Conservation (phyloP, 2,888 invertebrate genomes). For the Drepanosiphum platanoidis region DNA sequence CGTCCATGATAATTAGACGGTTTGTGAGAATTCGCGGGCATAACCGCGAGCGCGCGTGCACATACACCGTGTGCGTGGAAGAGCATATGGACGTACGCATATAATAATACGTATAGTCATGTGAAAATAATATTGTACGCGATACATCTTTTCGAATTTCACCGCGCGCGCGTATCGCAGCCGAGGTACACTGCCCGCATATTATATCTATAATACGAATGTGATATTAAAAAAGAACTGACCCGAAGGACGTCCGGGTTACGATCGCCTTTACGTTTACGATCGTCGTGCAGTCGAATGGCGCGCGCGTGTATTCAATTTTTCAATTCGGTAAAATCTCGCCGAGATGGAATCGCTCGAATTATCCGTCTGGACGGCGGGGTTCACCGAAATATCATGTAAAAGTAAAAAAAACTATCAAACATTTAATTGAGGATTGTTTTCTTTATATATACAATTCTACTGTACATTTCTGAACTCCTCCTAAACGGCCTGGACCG, state of each 20-base stretch:
- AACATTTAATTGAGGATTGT: no score
- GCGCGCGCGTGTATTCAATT: no score
- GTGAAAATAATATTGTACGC: conserved; percentile 33
- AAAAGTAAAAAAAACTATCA: no score
- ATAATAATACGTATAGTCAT: background rate
- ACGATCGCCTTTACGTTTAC: background rate
- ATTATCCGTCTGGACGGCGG: no score
- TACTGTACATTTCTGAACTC: no score
- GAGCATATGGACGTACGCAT: background rate
- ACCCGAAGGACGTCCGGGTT: background rate
- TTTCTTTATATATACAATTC: no score
- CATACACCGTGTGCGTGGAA: background rate
- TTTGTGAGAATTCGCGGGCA: conserved; percentile 45
- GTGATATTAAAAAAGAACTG: no score
- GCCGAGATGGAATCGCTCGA: no score
- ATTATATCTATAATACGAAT: background rate
- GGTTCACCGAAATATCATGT: no score
- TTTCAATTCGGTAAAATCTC: no score
- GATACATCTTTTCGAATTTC: conserved; percentile 20
- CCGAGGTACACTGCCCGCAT: background rate
- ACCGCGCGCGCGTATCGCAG: background rate
- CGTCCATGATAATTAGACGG: conserved; percentile 47
- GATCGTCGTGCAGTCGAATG: no score
- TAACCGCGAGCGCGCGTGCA: background rate
- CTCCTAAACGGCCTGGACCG: no score